phyloP scores from a whole-genome alignment of 2,113 vertebrate species.

The Craseonycteris thonglongyai region DNA sequence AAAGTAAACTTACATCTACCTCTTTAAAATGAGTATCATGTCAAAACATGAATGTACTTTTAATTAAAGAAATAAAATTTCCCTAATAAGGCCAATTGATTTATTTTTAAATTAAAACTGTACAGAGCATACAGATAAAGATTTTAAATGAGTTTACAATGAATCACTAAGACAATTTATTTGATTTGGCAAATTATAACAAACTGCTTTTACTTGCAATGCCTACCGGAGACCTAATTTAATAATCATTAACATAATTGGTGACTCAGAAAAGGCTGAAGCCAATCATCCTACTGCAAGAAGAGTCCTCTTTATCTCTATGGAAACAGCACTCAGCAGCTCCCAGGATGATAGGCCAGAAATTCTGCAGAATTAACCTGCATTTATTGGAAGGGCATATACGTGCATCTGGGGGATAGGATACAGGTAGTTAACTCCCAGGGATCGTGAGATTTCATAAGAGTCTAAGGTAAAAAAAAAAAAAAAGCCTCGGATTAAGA shows the following conservation, averaged over 20 bases:
- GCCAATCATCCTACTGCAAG: neutral
- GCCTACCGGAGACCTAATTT: neutral
- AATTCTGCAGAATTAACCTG: neutral
- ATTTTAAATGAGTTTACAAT: neutral
- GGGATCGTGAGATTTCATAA: neutral
- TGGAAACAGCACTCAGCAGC: neutral
- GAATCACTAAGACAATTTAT: neutral
- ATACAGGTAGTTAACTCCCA: neutral
- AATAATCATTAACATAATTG: neutral
- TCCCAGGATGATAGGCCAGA: neutral
- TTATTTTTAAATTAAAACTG: neutral
- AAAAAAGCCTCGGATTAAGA: neutral
- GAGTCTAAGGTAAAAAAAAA: neutral
- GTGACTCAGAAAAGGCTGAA: neutral
- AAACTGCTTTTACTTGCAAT: neutral
- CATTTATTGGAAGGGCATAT: neutral
- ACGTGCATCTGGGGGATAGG: neutral
- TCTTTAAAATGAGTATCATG: neutral
- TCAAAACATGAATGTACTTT: neutral
- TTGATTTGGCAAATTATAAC: conserved; percentile 13
- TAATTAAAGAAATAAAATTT: neutral
- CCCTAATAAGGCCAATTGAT: neutral
- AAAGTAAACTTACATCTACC: neutral
- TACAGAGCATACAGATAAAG: neutral
- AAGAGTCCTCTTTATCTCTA: neutral